A percentile compares a stretch with the other conserved stretches of the same genome.
These are phyloP conservation scores for Capreolus pygargus DNA, from an alignment of 2,113 vertebrate species.

Conservation along the genomic window DNA sequence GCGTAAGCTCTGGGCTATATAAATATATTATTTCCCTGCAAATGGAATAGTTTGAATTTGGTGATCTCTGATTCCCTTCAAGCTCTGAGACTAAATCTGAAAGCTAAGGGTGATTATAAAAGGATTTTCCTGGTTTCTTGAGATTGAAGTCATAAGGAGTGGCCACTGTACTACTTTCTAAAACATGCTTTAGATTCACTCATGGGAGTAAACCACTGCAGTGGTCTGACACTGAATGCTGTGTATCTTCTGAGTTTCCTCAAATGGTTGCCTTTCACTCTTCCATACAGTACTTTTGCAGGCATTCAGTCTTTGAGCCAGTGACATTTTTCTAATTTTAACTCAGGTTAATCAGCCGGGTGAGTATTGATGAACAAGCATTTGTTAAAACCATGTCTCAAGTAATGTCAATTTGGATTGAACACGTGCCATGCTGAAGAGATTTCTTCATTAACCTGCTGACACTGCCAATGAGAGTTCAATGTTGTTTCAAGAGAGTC, in stretches of 20 bases:
- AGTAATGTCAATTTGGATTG: slow-evolving; percentile 36
- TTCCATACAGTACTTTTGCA: slow-evolving; percentile 32
- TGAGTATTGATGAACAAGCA: slow-evolving; percentile 59
- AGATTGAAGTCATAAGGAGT: not conserved
- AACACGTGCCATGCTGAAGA: slow-evolving; percentile 29
- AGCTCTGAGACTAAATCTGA: slow-evolving; percentile 7
- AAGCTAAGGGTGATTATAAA: slow-evolving; percentile 12
- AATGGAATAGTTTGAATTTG: not conserved
- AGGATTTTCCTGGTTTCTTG: not conserved
- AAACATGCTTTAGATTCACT: not conserved
- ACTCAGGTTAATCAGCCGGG: slow-evolving; percentile 35
- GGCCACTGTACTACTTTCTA: not conserved
- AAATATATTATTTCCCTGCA: not conserved
- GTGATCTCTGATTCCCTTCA: not conserved
- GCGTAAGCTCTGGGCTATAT: not conserved
- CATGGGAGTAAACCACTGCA: slow-evolving; percentile 22
- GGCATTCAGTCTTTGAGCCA: not conserved
- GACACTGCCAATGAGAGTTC: slow-evolving; percentile 44
- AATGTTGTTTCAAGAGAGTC: slow-evolving; percentile 34
- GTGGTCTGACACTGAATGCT: not conserved
- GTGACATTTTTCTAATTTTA: slow-evolving; percentile 67
- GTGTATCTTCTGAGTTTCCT: slow-evolving; percentile 38
- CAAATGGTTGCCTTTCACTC: not conserved
- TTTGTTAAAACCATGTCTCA: slow-evolving; percentile 48
- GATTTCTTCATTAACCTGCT: slow-evolving; percentile 66